Percentiles rank a stretch among this genome's conserved stretches.
Evolutionary conservation across 2,888 invertebrate genomes (phyloP).

Genomic region (Microplitis manilae): DNA sequence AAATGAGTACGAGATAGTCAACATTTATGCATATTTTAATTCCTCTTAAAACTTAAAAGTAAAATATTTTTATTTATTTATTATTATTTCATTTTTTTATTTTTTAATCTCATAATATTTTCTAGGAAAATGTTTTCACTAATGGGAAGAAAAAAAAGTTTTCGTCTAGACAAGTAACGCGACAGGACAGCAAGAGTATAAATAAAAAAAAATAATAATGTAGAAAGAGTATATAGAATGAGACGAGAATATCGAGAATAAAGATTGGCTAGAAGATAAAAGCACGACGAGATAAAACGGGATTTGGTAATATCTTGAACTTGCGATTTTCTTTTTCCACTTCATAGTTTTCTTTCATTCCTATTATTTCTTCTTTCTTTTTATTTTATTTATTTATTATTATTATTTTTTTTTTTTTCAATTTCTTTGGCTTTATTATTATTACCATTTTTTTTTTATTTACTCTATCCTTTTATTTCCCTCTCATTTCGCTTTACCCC

Average conservation of each 20-base stretch:
- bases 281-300: constrained; percentile 21
- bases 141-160: constrained; percentile 9
- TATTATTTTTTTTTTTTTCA: not conserved
- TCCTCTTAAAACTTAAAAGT: constrained; percentile 12
- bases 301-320: constrained; percentile 37
- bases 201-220: constrained; percentile 5
- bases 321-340: constrained; percentile 13
- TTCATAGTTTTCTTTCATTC: constrained; percentile 1
- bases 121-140: constrained; percentile 10
- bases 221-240: constrained; percentile 3
- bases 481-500: not conserved
- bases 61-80: not conserved
- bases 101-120: not conserved
- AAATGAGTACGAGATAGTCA: not conserved
- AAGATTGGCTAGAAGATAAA: constrained; percentile 27
- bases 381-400: constrained; percentile 4
- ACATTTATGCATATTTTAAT: not conserved
- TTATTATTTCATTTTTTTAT: not conserved
- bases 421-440: not conserved
- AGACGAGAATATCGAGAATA: constrained; percentile 6
- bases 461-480: not conserved
- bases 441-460: constrained; percentile 8
- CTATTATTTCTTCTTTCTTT: not conserved
- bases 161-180: constrained; percentile 23
- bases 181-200: constrained; percentile 2